Conservation (phyloP, 2,797 vertebrate species). For the Sebastes matsubarae region DNA sequence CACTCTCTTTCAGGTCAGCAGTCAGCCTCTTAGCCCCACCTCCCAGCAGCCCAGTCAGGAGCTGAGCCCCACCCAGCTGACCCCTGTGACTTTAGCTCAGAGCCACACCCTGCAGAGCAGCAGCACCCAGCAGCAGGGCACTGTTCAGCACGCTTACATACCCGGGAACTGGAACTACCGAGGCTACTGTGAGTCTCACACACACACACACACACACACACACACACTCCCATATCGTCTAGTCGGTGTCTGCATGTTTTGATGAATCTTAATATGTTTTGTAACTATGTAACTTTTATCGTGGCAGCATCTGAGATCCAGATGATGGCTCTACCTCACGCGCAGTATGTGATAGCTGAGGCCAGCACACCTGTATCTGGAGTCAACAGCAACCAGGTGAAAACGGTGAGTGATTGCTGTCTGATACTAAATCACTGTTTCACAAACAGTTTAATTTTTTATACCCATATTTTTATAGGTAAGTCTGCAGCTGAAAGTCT, state of each 20-base stretch:
- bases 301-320: slow-evolving; percentile 95
- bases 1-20: slow-evolving; percentile 77
- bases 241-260: not conserved
- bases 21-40: slow-evolving; percentile 91
- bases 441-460: not conserved
- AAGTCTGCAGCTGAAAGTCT: not conserved
- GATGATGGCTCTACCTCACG: slow-evolving; percentile 97
- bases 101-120: slow-evolving; percentile 84
- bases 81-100: slow-evolving; percentile 83
- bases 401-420: slow-evolving; percentile 83
- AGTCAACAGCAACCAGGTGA: slow-evolving; percentile 90
- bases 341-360: slow-evolving; percentile 96
- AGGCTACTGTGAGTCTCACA: slow-evolving; percentile 89
- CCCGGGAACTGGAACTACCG: slow-evolving; percentile 95
- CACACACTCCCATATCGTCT: too few species aligned
- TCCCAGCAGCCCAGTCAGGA: slow-evolving; percentile 90
- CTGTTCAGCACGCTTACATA: slow-evolving; percentile 93
- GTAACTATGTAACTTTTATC: not conserved
- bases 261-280: not conserved
- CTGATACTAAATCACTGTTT: not conserved
- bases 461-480: not conserved
- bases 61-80: slow-evolving; percentile 89
- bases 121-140: slow-evolving; percentile 81
- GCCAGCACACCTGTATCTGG: slow-evolving; percentile 88
- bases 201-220: not conserved